Percentiles rank a stretch among this genome's conserved stretches.
Evolutionary conservation across 2,888 invertebrate species (phyloP).

Genomic region (Lasius platythorax): DNA sequence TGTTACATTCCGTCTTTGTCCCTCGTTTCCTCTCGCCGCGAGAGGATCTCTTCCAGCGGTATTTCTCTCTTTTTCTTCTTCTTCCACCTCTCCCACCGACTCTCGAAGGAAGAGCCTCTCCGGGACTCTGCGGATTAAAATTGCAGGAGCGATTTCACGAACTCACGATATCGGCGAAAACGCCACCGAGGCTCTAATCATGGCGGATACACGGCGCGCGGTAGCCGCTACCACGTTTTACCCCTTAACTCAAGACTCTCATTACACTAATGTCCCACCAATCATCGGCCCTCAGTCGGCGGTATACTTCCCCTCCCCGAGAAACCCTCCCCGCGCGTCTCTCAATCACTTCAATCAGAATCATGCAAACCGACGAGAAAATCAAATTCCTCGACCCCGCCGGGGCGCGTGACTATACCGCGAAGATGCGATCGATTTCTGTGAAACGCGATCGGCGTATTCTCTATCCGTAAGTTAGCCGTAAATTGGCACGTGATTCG

Average conservation of each 20-base stretch:
- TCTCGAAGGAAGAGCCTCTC: constrained; percentile 66
- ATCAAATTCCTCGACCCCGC: constrained; percentile 50
- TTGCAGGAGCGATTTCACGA: constrained; percentile 78
- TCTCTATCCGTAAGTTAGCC: background rate
- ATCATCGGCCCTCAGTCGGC: constrained; percentile 76
- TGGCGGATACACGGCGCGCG: constrained; percentile 75
- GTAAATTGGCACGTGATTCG: constrained; percentile 38
- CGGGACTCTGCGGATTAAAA: constrained; percentile 70
- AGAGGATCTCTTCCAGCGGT: constrained; percentile 44
- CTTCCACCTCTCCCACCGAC: constrained; percentile 42
- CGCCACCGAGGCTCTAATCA: constrained; percentile 80
- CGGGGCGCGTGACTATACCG: constrained; percentile 49
- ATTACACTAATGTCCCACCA: constrained; percentile 84
- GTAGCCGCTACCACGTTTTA: constrained; percentile 83
- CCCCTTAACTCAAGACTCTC: constrained; percentile 81
- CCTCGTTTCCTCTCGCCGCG: constrained; percentile 33
- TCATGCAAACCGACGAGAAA: constrained; percentile 79
- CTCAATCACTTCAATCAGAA: constrained; percentile 78
- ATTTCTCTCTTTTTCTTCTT: constrained; percentile 11
- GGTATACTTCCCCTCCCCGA: constrained; percentile 47
- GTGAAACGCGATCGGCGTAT: constrained; percentile 32
- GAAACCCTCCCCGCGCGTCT: constrained; percentile 70
- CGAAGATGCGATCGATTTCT: constrained; percentile 48
- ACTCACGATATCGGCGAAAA: constrained; percentile 79
- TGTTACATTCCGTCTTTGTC: constrained; percentile 23